These are phyloP conservation scores for Empis livida DNA, from an alignment of 2,888 invertebrate species.

Conservation along the genomic window DNA sequence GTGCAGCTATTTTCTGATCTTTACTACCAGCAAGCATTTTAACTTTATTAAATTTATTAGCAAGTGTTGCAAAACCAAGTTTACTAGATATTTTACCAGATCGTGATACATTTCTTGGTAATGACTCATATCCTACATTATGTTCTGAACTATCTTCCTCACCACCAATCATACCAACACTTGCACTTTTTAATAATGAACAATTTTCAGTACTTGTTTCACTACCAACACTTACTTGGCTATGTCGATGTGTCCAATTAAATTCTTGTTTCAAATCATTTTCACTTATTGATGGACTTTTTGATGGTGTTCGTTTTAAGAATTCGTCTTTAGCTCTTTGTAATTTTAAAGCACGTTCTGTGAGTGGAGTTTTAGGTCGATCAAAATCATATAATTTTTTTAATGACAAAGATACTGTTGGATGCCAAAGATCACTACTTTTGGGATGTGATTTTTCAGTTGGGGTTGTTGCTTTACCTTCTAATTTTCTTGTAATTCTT, in stretches of 20 bases:
- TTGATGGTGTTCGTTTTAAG: conserved; percentile 32
- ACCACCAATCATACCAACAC: conserved; percentile 58
- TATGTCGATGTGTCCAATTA: conserved; percentile 29
- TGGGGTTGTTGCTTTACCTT: conserved; percentile 25
- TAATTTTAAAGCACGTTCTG: conserved; percentile 44
- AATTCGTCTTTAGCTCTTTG: conserved; percentile 62
- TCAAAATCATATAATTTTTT: conserved; percentile 17
- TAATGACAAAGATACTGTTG: conserved; percentile 16
- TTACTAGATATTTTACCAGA: conserved; percentile 32
- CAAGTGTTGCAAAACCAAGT: conserved; percentile 42
- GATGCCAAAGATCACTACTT: conserved; percentile 9
- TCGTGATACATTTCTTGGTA: conserved; percentile 35
- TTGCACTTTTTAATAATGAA: conserved; percentile 54
- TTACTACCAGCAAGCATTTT: conserved; percentile 34
- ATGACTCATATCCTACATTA: conserved; percentile 39
- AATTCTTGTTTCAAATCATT: conserved; percentile 14
- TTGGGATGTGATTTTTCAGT: conserved; percentile 16
- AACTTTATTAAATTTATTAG: conserved; percentile 46
- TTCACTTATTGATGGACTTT: conserved; percentile 7
- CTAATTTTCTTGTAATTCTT: conserved; percentile 28
- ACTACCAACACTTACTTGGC: conserved; percentile 51
- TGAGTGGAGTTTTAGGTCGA: conserved; percentile 27
- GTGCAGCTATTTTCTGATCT: conserved; percentile 25
- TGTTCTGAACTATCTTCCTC: conserved; percentile 22
- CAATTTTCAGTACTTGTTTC: conserved; percentile 41